Evolutionary conservation across 2,888 invertebrate species (phyloP).

Genomic region (Euzophera pinguis): DNA sequence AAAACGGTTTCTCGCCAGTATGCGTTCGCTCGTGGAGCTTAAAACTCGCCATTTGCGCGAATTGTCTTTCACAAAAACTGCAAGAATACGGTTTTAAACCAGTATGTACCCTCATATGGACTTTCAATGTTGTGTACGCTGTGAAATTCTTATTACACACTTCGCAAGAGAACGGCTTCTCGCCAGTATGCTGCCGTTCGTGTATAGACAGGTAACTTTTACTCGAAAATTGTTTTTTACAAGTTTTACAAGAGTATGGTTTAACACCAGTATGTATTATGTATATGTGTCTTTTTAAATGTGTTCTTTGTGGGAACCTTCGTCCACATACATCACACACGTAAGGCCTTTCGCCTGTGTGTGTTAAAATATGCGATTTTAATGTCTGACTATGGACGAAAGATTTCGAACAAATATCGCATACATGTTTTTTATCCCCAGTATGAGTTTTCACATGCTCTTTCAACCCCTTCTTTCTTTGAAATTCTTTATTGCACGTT

Average conservation of each 20-base stretch:
- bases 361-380: conserved; percentile 62
- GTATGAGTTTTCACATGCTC: conserved; percentile 66
- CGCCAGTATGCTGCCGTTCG: conserved; percentile 61
- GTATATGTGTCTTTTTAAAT: conserved; percentile 61
- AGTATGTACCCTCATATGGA: conserved; percentile 65
- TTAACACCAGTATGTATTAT: conserved; percentile 63
- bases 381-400: conserved; percentile 65
- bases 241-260: conserved; percentile 52
- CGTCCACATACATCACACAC: conserved; percentile 64
- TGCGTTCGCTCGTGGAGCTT: conserved; percentile 64
- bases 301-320: conserved; percentile 59
- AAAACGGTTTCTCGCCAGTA: conserved; percentile 58
- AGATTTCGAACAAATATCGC: conserved; percentile 50
- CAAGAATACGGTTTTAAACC: conserved; percentile 64
- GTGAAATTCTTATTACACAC: conserved; percentile 65
- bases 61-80: conserved; percentile 54
- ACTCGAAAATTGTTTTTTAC: conserved; percentile 63
- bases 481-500: conserved; percentile 54
- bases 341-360: conserved; percentile 62
- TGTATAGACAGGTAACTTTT: conserved; percentile 66
- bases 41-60: conserved; percentile 67
- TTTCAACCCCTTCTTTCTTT: conserved; percentile 57
- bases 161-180: conserved; percentile 58
- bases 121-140: conserved; percentile 64
- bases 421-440: conserved; percentile 53